Conservation (phyloP, 92 coral and sea anemone species). For the Pocillopora meandrina region DNA sequence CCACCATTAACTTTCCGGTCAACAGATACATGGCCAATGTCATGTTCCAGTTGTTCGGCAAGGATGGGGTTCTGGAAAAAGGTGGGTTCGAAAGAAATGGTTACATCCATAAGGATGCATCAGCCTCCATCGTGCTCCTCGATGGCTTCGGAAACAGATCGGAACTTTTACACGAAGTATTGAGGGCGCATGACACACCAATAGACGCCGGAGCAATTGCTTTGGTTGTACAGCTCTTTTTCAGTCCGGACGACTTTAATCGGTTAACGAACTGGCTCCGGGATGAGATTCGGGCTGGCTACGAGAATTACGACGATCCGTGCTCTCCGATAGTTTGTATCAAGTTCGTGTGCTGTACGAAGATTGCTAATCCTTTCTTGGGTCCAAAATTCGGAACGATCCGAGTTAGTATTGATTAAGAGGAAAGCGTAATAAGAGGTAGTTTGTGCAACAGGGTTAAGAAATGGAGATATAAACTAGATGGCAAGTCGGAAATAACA, state of each 20-base stretch:
- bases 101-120: constrained; percentile 58
- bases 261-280: constrained; percentile 69
- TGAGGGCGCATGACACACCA: constrained; percentile 45
- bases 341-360: constrained; percentile 81
- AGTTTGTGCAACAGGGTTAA: no score
- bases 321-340: constrained; percentile 82
- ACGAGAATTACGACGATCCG: constrained; percentile 67
- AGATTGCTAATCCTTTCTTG: constrained; percentile 58
- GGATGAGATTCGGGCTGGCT: constrained; percentile 58
- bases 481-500: no score
- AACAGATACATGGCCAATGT: constrained; percentile 67
- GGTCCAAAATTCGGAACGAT: constrained; percentile 78
- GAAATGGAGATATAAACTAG: no score
- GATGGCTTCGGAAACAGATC: constrained; percentile 71
- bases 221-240: constrained; percentile 69
- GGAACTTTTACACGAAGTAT: constrained; percentile 53
- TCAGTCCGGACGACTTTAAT: constrained; percentile 65
- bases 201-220: constrained; percentile 51
- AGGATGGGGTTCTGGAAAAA: constrained; percentile 73
- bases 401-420: constrained; percentile 70
- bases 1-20: constrained; percentile 46
- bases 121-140: constrained; percentile 59
- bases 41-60: constrained; percentile 80
- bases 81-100: constrained; percentile 84
- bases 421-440: not conserved